These are phyloP conservation scores for Microctonus hyperodae DNA, from an alignment of 2,888 invertebrate genomes.

Conservation along the genomic window DNA sequence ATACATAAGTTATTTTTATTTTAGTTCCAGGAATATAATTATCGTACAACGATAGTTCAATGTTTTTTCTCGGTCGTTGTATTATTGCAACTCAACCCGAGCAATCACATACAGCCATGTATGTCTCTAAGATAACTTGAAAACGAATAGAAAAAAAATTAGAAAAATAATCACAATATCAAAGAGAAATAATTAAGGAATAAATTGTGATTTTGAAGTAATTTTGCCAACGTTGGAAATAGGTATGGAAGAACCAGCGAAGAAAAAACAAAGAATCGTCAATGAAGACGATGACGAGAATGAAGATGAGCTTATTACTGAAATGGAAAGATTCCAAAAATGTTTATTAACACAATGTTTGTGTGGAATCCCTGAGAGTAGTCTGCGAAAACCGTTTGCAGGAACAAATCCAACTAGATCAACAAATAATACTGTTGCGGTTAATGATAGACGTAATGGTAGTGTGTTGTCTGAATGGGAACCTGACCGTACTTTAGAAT, in stretches of 20 bases:
- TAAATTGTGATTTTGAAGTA: conserved; percentile 39
- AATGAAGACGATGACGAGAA: conserved; percentile 69
- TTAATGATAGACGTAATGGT: not conserved
- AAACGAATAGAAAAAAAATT: conserved; percentile 36
- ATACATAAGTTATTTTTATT: not conserved
- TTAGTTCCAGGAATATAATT: conserved; percentile 25
- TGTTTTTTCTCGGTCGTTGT: conserved; percentile 13
- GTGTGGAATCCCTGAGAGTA: conserved; percentile 77
- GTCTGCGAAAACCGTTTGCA: conserved; percentile 76
- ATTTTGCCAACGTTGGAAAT: conserved; percentile 52
- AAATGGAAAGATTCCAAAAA: conserved; percentile 71
- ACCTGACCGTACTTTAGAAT: conserved; percentile 75
- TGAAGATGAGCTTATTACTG: conserved; percentile 63
- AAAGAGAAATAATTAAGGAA: conserved; percentile 62
- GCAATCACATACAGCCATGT: conserved; percentile 31
- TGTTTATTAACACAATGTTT: conserved; percentile 79
- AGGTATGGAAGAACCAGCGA: conserved; percentile 83
- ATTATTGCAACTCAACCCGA: not conserved
- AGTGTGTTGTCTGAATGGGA: conserved; percentile 68
- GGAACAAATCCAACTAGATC: conserved; percentile 67
- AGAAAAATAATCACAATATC: conserved; percentile 21
- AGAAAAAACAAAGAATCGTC: conserved; percentile 79
- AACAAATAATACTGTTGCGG: conserved; percentile 44
- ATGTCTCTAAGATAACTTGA: conserved; percentile 50
- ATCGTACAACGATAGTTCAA: conserved; percentile 5